Base-by-base conservation (phyloP, 1,140 invertebrate species). In the Hylyphantes graminicola region DNA sequence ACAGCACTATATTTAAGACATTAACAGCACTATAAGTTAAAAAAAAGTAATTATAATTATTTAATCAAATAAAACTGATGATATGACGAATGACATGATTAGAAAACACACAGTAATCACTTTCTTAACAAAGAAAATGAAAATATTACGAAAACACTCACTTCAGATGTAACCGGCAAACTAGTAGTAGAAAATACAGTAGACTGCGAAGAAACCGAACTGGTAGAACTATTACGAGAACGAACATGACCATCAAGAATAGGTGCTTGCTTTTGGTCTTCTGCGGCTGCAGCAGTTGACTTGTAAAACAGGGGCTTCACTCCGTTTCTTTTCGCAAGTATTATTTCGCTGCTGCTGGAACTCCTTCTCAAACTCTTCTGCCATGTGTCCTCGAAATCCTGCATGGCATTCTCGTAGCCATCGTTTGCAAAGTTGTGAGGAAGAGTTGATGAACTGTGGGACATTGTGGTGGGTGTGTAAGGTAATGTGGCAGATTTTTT, bases 331-430 rank as follows among this genome's bases (percentile, higher is more conserved):
- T 81, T 81, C 11, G 51, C 48, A 5, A 35, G 35, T n/a, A 35
- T 13, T 55, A 74, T 72, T 65, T 63, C 63, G 55, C 17, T 63
- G 17, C 57, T 65, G 35, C 80, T 83, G 63, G 13, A 54, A 55
- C 65, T 77, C 21, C 77, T 85, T 63, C 54, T 85, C 9, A 85
- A 77, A 61, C 73, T 85, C 13, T 87, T 86, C 57, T 87, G 91
- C 83, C 94, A 89, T 15, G 93, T 93, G 68, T 93, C 92, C 89
- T 95, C 94, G 88, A 95, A 95, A 87, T 95, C 94, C n/a, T 91
- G 90, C 68, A 94, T 92, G 15, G 93, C 93, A 88, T 94, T 93
- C 85, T 92, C 91, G 83, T 93, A 90, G 35, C 74, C 74, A 61
- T 83, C 80, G 55, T 55, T 65, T 19, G 74, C 53, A 13, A 83